Evolutionary conservation across 2,888 invertebrate species (phyloP).

Genomic region (Eucriotettix oculatus): DNA sequence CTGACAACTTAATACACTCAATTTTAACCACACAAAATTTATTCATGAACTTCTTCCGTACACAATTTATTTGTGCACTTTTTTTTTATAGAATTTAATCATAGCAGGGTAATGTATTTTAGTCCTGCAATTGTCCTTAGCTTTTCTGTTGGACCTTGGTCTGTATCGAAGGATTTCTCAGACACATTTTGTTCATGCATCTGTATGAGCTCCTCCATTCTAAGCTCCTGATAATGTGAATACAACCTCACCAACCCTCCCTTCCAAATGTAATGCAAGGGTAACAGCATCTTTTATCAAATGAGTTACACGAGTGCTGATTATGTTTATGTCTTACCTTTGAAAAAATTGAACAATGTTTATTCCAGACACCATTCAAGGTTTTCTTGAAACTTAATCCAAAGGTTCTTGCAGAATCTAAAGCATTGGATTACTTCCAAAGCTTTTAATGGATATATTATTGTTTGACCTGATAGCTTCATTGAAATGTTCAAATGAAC

Average conservation of each 20-base stretch:
- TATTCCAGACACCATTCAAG: no score
- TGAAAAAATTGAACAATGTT: background rate
- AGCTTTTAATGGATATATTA: no score
- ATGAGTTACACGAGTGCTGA: background rate
- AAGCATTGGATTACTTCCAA: no score
- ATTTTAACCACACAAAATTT: background rate
- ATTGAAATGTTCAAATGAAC: background rate
- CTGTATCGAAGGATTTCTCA: no score
- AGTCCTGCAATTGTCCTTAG: no score
- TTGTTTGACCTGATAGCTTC: background rate
- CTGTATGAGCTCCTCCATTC: conserved; percentile 6
- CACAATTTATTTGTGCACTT: background rate
- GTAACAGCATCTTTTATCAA: conserved; percentile 2
- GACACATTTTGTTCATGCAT: conserved; percentile 15
- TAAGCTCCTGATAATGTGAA: conserved; percentile 18
- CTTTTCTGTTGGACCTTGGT: no score
- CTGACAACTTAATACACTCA: background rate
- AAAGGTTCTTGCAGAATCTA: no score
- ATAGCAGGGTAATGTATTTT: background rate
- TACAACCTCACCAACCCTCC: conserved; percentile 18
- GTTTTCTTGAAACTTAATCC: no score
- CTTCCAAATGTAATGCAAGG: conserved; percentile 15
- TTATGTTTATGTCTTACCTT: background rate
- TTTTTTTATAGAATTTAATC: background rate
- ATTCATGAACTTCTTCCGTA: no score